Evolutionary conservation across 2,888 invertebrate genomes (phyloP).

Genomic region (Hypselothyrea guttata): DNA sequence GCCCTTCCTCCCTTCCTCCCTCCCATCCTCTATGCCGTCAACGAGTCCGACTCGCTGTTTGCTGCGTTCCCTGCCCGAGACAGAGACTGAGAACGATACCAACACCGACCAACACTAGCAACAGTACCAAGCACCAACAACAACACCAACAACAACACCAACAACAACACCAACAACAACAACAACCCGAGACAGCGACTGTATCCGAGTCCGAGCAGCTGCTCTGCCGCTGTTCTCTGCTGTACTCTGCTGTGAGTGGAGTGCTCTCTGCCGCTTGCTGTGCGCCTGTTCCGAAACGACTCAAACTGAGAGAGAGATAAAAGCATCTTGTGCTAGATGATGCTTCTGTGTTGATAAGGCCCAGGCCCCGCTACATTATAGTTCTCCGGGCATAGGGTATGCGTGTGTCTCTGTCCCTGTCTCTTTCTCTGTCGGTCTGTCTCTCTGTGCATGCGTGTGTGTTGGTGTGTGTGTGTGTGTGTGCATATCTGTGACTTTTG

Average conservation of each 20-base stretch:
- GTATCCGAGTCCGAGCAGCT: conserved; percentile 38
- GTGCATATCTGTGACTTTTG: conserved; percentile 47
- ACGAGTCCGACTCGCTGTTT: conserved; percentile 41
- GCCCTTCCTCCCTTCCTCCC: too few relatives aligned
- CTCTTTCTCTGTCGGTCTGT: conserved; percentile 14
- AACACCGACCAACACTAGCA: conserved; percentile 20
- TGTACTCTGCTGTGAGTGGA: conserved; percentile 40
- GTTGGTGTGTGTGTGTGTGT: conserved; percentile 14
- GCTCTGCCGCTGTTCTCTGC: conserved; percentile 8
- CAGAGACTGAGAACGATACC: conserved; percentile 1
- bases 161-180: conserved; percentile 4
- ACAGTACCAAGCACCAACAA: too few relatives aligned
- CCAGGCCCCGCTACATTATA: conserved; percentile 38
- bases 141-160: conserved; percentile 4
- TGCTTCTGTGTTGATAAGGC: conserved; percentile 78
- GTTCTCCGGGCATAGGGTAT: too few relatives aligned
- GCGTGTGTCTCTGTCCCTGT: conserved; percentile 19
- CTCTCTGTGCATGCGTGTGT: conserved; percentile 4
- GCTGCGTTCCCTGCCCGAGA: conserved; percentile 3
- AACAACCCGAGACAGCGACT: conserved; percentile 21
- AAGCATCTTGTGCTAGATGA: conserved; percentile 79
- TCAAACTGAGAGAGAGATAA: conserved; percentile 81
- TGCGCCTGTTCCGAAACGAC: conserved; percentile 78
- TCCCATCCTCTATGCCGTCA: too few relatives aligned
- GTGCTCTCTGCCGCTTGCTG: conserved; percentile 63